Evolutionary conservation across 2,888 invertebrate species (phyloP), one percentile per base, ranked within the genome.

Genomic region (Dromius quadrimaculatus): DNA sequence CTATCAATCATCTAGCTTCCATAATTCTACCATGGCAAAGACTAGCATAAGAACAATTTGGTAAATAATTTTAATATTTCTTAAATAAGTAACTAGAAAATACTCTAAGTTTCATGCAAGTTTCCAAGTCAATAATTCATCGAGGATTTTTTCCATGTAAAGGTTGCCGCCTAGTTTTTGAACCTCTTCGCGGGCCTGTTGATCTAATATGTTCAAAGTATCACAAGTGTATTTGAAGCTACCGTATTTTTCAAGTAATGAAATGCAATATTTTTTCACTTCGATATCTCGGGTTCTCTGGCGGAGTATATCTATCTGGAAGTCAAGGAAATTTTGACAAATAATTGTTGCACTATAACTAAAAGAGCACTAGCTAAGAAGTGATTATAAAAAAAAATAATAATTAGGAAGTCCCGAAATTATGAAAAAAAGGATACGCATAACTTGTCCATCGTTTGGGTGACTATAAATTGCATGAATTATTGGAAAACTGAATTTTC

Each of bases 401-500:
- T n/a, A n/a, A n/a, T n/a, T n/a, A n/a, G n/a, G n/a, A n/a, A n/a
- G n/a, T n/a, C n/a, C n/a, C n/a, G n/a, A n/a, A n/a, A n/a, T n/a
- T n/a, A n/a, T n/a, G n/a, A 43, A n/a, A 38, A 71, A 84, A 90
- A 91, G 90, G 90, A 90, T 91, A 93, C 93, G 90, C 77, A 94
- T 87, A 65, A 95, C 90, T 86, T 93, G 92, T 75, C 89, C 89
- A 81, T 94, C 94, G 43, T 89, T 89, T 54, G 91, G 89, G 75
- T 90, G 89, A 76, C 87, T 88, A 69, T 87, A 86, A 76, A 98
- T 94, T 8, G 95, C 97, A 85, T 98, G 97, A 74, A 98, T 93
- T 74, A 98, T 90, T 0, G 98, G 98, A 83, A 97, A 98, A 76
- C 97, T 97, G 83, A 97, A 98, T 84, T 98, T 98, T 32, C 98